Evolutionary conservation across 2,888 invertebrate species (phyloP).

Genomic region (Sepioteuthis lessoniana): DNA sequence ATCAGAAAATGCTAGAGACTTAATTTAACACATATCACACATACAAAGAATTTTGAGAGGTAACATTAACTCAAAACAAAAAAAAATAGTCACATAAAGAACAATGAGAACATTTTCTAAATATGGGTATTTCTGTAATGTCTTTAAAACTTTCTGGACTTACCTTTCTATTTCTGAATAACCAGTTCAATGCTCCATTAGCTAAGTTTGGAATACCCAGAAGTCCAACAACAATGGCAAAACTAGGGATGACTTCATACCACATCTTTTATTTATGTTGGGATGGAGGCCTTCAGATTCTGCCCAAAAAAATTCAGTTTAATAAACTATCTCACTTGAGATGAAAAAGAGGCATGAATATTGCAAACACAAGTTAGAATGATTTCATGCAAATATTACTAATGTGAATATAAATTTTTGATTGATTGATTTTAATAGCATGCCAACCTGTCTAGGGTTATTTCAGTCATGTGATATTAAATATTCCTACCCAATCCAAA

Average conservation of each 20-base stretch:
- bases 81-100: background rate
- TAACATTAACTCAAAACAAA: background rate
- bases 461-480: no score
- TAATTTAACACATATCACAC: no score
- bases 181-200: slow-evolving; percentile 48
- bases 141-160: background rate
- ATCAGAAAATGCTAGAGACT: no score
- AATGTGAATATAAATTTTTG: no score
- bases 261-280: slow-evolving; percentile 57
- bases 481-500: no score
- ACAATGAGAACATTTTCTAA: background rate
- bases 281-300: background rate
- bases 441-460: no score
- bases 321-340: no score
- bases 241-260: slow-evolving; percentile 61
- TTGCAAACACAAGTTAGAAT: background rate
- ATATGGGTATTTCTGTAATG: background rate
- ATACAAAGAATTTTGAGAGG: no score
- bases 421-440: no score
- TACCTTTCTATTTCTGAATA: slow-evolving; percentile 56
- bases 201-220: slow-evolving; percentile 52
- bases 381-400: background rate
- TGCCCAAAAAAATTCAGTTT: background rate
- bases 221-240: slow-evolving; percentile 55
- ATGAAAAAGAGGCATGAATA: background rate